phyloP scores from a whole-genome alignment of 92 coral and sea anemone species.

The Diadumene lineata region DNA sequence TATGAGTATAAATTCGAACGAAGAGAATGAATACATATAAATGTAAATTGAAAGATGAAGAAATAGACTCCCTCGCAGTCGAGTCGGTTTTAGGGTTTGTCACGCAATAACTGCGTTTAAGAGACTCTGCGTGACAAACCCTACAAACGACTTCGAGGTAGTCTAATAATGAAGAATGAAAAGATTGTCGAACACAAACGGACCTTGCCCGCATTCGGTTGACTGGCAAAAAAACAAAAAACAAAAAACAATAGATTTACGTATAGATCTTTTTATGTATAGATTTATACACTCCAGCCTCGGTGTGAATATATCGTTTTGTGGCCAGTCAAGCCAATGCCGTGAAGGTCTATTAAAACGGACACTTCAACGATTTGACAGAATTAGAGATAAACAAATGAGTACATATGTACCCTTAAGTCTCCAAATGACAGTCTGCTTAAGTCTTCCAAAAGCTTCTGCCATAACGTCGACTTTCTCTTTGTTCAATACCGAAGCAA shows the following conservation, averaged over 20 bases:
- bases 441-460: slow-evolving; percentile 62
- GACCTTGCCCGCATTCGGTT: no score
- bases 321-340: not conserved
- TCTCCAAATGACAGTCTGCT: slow-evolving; percentile 70
- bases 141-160: not conserved
- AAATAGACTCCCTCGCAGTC: not conserved
- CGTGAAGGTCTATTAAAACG: not conserved
- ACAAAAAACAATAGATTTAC: no score
- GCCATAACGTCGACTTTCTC: slow-evolving; percentile 57
- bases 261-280: no score
- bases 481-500: slow-evolving; percentile 26
- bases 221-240: no score
- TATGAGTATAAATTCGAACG: not conserved
- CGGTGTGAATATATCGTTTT: no score
- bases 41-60: not conserved
- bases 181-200: not conserved
- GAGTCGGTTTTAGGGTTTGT: no score
- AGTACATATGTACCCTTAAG: slow-evolving; percentile 35
- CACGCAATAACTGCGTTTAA: no score
- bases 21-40: no score
- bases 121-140: no score
- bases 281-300: no score
- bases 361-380: not conserved
- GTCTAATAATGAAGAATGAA: not conserved
- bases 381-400: not conserved